A percentile compares a stretch with the other conserved stretches of the same genome.
Conservation (phyloP, 1,140 invertebrate genomes). For the Onthophagus taurus region DNA sequence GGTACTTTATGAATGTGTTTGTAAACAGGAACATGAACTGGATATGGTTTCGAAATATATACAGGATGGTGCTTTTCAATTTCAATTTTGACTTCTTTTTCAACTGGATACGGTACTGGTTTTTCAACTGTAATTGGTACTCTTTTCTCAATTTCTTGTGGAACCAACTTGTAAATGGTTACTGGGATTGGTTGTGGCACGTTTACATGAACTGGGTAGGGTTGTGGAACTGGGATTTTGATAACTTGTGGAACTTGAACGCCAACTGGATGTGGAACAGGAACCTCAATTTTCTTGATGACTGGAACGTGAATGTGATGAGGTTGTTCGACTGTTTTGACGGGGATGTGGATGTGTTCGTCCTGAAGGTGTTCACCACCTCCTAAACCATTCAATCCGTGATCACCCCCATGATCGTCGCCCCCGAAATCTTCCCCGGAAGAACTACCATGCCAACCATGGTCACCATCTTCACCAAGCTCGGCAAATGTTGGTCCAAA, state of each 20-base stretch:
- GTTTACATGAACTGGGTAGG: constrained; percentile 55
- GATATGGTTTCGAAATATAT: constrained; percentile 57
- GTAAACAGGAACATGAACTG: constrained; percentile 62
- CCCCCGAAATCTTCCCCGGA: constrained; percentile 24
- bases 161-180: constrained; percentile 54
- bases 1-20: constrained; percentile 53
- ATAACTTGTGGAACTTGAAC: constrained; percentile 58
- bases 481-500: too few species aligned
- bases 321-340: constrained; percentile 46
- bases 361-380: constrained; percentile 15
- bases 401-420: constrained; percentile 19
- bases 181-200: constrained; percentile 58
- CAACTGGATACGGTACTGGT: constrained; percentile 58
- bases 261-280: constrained; percentile 57
- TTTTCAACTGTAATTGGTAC: constrained; percentile 62
- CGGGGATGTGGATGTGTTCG: constrained; percentile 27
- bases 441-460: too few species aligned
- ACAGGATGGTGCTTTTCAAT: constrained; percentile 63
- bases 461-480: too few species aligned
- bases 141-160: constrained; percentile 51
- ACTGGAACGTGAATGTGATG: constrained; percentile 53
- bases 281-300: constrained; percentile 58
- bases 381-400: constrained; percentile 27
- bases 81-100: constrained; percentile 60
- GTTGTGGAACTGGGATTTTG: constrained; percentile 57